Base-by-base conservation (phyloP, 2,888 invertebrate genomes). In the Choristoneura rosaceana region DNA sequence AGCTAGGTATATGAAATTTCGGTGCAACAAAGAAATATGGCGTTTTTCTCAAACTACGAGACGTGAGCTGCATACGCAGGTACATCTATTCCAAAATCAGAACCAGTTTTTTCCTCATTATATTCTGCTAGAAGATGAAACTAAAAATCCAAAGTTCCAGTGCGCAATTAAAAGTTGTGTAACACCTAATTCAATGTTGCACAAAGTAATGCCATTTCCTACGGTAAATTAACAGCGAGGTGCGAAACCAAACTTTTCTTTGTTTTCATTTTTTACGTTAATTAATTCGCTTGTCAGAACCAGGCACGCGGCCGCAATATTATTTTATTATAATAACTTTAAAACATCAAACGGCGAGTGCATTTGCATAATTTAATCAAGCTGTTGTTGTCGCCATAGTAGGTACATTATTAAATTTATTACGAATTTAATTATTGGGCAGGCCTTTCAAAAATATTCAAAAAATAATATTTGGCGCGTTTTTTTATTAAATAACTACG, bases 211-310 rank as follows among this genome's bases (percentile, higher is more conserved):
- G 41, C 14, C 61, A 59, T 70, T 66, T 58, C 58, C 71, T 38
- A 15, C 58, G 9, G 55, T 25, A 60, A 71, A 78, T 71, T 75
- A 74, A 78, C 82, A 80, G 81, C 81, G 73, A 63, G 73, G 74
- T 74, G 76, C 75, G 75, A 77, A 79, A 85, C 82, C 81, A 82
- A 86, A 88, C 63, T 64, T 76, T 76, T 34, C 80, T 85, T 82
- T 85, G 85, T 69, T 73, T 87, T 89, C 86, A 82, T 79, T 82
- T 86, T 85, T 84, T 80, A 83, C 85, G 82, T 86, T 86, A 85
- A 87, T 88, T 87, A 87, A 85, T 86, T 85, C 82, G 81, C 81
- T 80, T 81, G 82, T 81, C 81, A 79, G 77, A 77, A 77, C 77
- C 80, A 81, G 78, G 78, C 77, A 76, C 74, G 75, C 69, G 75